Percentiles rank a stretch among this genome's conserved stretches.
Conservation (phyloP, 1,140 invertebrate genomes). For the Drosophila baimaii region DNA sequence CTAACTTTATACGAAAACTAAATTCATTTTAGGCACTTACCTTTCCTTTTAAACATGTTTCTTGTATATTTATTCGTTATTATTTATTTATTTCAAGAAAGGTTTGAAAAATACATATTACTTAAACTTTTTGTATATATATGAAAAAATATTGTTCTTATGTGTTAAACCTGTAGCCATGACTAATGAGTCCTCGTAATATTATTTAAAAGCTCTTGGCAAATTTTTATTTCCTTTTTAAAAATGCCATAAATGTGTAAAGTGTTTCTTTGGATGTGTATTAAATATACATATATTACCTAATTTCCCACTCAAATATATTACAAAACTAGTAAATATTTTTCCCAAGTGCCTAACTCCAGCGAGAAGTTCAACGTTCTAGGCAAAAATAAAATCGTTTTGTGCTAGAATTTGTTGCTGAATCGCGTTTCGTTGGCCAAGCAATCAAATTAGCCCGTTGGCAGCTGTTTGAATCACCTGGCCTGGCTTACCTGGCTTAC, state of each 20-base stretch:
- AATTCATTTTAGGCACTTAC: background rate
- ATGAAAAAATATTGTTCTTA: background rate
- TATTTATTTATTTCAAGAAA: too few species aligned
- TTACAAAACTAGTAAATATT: background rate
- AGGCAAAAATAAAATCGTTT: conserved; percentile 31
- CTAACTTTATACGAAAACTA: background rate
- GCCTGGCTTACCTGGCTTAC: background rate
- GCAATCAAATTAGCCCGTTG: conserved; percentile 50
- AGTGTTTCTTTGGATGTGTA: background rate
- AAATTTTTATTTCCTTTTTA: conserved; percentile 2
- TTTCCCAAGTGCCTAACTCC: conserved; percentile 8
- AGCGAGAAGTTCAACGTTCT: conserved; percentile 31
- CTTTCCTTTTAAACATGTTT: background rate
- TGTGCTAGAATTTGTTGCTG: conserved; percentile 21
- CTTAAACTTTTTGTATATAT: background rate
- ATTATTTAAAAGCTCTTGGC: background rate
- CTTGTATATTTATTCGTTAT: background rate
- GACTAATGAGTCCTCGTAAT: background rate
- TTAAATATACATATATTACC: background rate
- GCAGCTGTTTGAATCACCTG: conserved; percentile 16
- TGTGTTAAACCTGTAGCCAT: background rate
- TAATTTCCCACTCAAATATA: background rate
- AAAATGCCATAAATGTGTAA: background rate
- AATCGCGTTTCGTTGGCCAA: conserved; percentile 41
- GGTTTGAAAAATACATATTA: background rate